phyloP scores from a whole-genome alignment of 2,797 vertebrate species.

The Hyperoplus immaculatus region DNA sequence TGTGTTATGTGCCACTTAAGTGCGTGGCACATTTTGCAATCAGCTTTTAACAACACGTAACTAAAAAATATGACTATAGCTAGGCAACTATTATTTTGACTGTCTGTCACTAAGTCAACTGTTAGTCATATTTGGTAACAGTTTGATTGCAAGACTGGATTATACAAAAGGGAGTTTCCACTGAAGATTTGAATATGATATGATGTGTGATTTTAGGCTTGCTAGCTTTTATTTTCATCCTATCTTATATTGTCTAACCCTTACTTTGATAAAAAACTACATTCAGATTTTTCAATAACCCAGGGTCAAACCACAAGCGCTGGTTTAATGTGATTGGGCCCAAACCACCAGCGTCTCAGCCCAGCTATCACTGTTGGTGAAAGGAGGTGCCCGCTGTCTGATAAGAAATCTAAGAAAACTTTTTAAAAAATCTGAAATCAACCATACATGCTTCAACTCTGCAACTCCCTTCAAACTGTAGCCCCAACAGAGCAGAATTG shows the following conservation, averaged over 20 bases:
- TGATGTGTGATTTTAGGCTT: not conserved
- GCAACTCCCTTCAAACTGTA: no score
- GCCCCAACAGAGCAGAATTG: no score
- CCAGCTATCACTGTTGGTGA: slow-evolving; percentile 51
- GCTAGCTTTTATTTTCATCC: slow-evolving; percentile 2
- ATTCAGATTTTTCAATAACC: slow-evolving; percentile 14
- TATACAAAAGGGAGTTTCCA: slow-evolving; percentile 14
- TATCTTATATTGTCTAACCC: slow-evolving; percentile 30
- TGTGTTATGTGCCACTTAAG: not conserved
- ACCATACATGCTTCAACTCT: no score
- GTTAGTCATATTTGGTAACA: not conserved
- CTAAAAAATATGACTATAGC: not conserved
- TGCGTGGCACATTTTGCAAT: not conserved
- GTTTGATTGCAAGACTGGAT: slow-evolving; percentile 3
- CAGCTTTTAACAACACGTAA: not conserved
- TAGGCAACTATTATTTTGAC: not conserved
- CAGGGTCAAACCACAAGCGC: slow-evolving; percentile 5
- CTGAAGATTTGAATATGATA: not conserved
- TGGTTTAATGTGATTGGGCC: not conserved
- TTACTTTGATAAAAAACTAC: slow-evolving; percentile 11
- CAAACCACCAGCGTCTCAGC: slow-evolving; percentile 12
- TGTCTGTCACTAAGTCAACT: not conserved
- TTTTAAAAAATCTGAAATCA: no score
- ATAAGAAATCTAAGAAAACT: no score
- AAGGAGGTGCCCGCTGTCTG: slow-evolving; percentile 39